Evolutionary conservation across 53 echinoderm and acorn worm species (phyloP).

Genomic region (Echinometra lucunter): DNA sequence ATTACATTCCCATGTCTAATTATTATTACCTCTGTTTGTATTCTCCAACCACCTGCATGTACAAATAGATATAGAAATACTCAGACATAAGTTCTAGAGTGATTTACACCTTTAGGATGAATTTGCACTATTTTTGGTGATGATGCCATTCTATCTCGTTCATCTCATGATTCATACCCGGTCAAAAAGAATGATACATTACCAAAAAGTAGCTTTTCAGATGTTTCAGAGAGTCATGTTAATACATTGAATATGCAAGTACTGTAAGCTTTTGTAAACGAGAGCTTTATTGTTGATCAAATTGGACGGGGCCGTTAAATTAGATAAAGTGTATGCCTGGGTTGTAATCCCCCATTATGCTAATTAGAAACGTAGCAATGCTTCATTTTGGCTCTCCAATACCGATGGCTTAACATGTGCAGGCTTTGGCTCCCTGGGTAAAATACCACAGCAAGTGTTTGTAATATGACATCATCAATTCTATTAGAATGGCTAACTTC

Average conservation of each 20-base stretch:
- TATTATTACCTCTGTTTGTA: neutral
- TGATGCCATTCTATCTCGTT: neutral
- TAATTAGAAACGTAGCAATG: constrained; percentile 54
- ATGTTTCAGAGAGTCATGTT: too few relatives aligned
- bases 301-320: constrained; percentile 43
- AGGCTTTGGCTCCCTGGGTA: neutral
- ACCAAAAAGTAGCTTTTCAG: neutral
- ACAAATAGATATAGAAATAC: neutral
- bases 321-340: constrained; percentile 52
- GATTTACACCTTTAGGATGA: neutral
- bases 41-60: neutral
- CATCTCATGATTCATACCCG: neutral
- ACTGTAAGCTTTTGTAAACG: constrained; percentile 42
- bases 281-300: constrained; percentile 36
- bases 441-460: neutral
- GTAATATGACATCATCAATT: constrained; percentile 4
- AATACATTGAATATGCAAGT: neutral
- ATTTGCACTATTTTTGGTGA: neutral
- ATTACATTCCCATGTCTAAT: neutral
- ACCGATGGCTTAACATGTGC: neutral
- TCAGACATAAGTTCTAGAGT: neutral
- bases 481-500: neutral
- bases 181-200: neutral
- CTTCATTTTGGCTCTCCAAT: neutral
- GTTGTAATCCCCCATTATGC: constrained; percentile 52